These are phyloP conservation scores for Scrobipalpa atriplicella DNA, from an alignment of 2,888 invertebrate genomes.

Conservation along the genomic window DNA sequence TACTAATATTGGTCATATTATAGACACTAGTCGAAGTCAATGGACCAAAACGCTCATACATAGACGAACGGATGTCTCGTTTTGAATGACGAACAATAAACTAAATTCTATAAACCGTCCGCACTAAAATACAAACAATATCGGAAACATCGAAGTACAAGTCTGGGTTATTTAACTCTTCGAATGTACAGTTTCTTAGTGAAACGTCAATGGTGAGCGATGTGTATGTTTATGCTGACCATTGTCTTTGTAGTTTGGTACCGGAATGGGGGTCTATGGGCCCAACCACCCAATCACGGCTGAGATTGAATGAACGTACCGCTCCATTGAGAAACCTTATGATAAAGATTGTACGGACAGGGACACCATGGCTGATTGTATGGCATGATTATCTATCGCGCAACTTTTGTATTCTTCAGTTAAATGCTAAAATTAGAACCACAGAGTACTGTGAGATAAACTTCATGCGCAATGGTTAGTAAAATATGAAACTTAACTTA, in stretches of 20 bases:
- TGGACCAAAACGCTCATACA: constrained; percentile 34
- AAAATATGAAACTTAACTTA: not conserved
- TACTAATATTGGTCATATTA: too few relatives aligned
- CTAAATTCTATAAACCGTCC: not conserved
- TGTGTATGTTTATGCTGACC: not conserved
- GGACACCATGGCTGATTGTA: not conserved
- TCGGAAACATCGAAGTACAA: constrained; percentile 1
- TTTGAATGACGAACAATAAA: constrained; percentile 45
- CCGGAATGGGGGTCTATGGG: not conserved
- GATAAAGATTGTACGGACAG: not conserved
- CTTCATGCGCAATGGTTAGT: too few relatives aligned
- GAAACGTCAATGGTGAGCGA: not conserved
- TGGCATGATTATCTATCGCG: not conserved
- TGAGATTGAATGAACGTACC: constrained; percentile 5
- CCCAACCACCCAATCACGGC: constrained; percentile 10
- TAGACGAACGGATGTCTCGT: constrained; percentile 40
- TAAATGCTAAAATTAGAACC: not conserved
- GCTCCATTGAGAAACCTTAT: constrained; percentile 4
- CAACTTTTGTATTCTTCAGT: not conserved
- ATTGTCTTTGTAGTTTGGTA: not conserved
- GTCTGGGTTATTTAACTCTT: not conserved
- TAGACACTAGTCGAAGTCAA: constrained; percentile 29
- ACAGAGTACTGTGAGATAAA: too few relatives aligned
- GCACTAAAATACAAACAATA: not conserved
- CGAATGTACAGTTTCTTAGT: not conserved